Percentiles rank a stretch among this genome's conserved stretches.
These are phyloP conservation scores for Aptenodytes forsteri DNA, from an alignment of 2,113 vertebrate species.

Conservation along the genomic window DNA sequence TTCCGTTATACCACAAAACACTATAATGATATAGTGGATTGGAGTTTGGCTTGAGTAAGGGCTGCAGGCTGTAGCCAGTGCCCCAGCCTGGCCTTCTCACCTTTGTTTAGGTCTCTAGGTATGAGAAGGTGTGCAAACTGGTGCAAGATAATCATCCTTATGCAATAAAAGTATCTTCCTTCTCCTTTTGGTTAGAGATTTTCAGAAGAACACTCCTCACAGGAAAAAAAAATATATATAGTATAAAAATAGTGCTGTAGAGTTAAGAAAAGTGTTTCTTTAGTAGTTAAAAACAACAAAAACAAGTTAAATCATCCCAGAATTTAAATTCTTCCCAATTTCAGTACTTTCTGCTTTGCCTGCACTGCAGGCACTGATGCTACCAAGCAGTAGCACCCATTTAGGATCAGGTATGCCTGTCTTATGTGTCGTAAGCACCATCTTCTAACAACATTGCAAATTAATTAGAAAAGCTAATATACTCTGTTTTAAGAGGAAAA, in stretches of 20 bases:
- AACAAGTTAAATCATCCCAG: background rate
- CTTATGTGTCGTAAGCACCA: rapidly evolving
- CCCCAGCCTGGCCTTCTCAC: background rate
- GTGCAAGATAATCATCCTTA: background rate
- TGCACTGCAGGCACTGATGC: background rate
- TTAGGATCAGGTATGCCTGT: background rate
- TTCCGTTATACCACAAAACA: background rate
- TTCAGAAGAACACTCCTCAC: background rate
- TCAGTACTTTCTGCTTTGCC: background rate
- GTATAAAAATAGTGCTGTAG: background rate
- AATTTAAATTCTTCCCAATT: background rate
- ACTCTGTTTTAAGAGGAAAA: background rate
- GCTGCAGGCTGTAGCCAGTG: background rate
- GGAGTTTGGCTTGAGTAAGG: background rate
- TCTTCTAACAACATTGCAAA: background rate
- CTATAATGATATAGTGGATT: rapidly evolving
- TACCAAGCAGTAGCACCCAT: background rate
- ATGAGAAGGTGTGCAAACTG: background rate
- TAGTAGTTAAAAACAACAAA: background rate
- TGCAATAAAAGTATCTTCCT: background rate
- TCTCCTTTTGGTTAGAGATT: background rate
- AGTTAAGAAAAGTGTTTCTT: background rate
- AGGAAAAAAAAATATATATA: background rate
- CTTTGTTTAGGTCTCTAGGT: background rate
- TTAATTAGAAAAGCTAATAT: background rate